phyloP scores from a whole-genome alignment of 2,797 vertebrate species.

The Ctenopoma kingsleyae region DNA sequence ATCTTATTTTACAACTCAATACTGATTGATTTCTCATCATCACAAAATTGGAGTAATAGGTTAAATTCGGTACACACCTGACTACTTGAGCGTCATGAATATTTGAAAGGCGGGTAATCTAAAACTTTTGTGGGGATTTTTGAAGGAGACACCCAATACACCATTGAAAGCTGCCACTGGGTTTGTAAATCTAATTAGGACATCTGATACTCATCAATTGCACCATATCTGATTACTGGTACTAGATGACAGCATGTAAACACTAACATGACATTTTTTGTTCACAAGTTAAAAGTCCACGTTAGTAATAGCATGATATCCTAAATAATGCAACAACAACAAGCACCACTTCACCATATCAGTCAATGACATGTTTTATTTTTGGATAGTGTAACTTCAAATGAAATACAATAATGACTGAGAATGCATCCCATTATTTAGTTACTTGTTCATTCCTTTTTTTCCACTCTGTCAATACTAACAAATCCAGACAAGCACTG shows the following conservation, averaged over 20 bases:
- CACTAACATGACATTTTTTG: slow-evolving; percentile 45
- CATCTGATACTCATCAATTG: slow-evolving; percentile 68
- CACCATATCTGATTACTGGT: slow-evolving; percentile 78
- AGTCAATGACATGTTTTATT: background rate
- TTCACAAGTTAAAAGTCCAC: slow-evolving; percentile 30
- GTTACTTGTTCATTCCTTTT: background rate
- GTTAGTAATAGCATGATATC: slow-evolving; percentile 6
- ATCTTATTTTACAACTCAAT: background rate
- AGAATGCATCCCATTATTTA: background rate
- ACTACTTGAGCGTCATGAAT: slow-evolving; percentile 75
- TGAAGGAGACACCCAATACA: slow-evolving; percentile 84
- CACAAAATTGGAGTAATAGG: background rate
- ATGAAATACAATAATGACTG: background rate
- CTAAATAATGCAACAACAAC: slow-evolving; percentile 18
- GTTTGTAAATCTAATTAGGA: slow-evolving; percentile 88
- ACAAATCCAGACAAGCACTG: background rate
- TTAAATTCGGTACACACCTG: background rate
- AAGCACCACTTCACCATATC: slow-evolving; percentile 2
- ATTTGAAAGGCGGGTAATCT: slow-evolving; percentile 81
- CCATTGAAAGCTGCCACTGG: slow-evolving; percentile 76
- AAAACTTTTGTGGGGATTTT: slow-evolving; percentile 82
- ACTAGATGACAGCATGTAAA: slow-evolving; percentile 66
- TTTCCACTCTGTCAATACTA: background rate
- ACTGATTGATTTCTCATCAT: background rate
- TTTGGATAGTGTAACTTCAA: background rate